phyloP scores from a whole-genome alignment of 2,113 vertebrate genomes.

The Cyprinus carpio region DNA sequence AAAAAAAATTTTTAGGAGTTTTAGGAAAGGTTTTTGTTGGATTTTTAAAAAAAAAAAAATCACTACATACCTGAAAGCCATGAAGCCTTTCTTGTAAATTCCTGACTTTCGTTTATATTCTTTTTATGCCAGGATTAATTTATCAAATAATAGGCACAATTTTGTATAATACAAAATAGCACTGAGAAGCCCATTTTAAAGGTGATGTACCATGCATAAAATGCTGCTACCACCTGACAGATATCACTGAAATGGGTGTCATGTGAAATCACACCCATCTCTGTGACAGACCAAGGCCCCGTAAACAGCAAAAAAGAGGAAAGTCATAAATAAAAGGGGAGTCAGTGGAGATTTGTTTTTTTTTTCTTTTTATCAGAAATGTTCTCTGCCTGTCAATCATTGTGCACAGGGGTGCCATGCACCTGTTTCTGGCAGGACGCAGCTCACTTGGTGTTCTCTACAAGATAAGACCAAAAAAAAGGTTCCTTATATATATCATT shows the following conservation, averaged over 20 bases:
- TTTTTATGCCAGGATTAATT: not conserved
- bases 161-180: not conserved
- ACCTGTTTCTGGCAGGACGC: not conserved
- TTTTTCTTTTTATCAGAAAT: not conserved
- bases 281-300: not conserved
- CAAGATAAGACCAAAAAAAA: not conserved
- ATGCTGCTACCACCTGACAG: not conserved
- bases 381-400: not conserved
- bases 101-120: not conserved
- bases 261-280: not conserved
- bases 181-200: not conserved
- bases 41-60: not conserved
- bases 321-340: not conserved
- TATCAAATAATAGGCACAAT: not conserved
- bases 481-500: too few relatives aligned
- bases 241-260: conserved; percentile 5
- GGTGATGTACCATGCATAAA: not conserved
- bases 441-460: not conserved
- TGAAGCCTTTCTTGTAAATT: not conserved
- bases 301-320: not conserved
- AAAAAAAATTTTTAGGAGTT: not conserved
- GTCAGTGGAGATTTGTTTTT: not conserved
- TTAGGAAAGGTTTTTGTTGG: not conserved
- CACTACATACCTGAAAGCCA: not conserved
- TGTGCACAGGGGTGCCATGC: not conserved